phyloP scores from a whole-genome alignment of 2,113 vertebrate genomes.

The Ranitomeya variabilis region DNA sequence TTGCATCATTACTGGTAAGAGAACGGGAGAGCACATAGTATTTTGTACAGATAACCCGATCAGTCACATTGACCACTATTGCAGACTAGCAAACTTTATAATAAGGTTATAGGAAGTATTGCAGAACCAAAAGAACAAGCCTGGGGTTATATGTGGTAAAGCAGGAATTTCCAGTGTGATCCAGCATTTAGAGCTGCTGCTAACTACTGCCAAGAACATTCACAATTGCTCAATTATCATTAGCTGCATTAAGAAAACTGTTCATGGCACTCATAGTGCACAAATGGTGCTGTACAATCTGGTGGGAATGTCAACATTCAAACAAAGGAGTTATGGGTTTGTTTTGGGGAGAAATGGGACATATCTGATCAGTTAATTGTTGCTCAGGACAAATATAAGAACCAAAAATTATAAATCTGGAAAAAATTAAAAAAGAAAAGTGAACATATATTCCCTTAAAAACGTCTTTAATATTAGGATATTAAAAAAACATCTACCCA shows the following conservation, averaged over 20 bases:
- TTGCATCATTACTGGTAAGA: background rate
- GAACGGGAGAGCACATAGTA: too few species aligned
- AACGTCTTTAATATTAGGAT: too few species aligned
- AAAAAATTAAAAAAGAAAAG: too few species aligned
- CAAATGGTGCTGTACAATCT: slow-evolving; percentile 4
- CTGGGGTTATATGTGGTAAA: background rate
- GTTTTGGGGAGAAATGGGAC: background rate
- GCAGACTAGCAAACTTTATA: background rate
- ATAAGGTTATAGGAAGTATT: background rate
- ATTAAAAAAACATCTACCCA: too few species aligned
- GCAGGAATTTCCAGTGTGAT: slow-evolving; percentile 5
- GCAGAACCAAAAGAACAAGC: slow-evolving; percentile 28
- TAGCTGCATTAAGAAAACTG: background rate
- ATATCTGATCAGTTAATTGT: background rate
- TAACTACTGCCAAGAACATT: background rate
- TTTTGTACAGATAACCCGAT: too few species aligned
- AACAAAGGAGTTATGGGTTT: background rate
- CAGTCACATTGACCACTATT: background rate
- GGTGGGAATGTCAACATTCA: background rate
- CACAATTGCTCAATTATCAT: slow-evolving; percentile 27
- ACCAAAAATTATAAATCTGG: too few species aligned
- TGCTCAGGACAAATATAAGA: background rate
- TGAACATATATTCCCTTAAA: too few species aligned
- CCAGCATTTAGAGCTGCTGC: background rate
- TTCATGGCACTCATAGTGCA: background rate